Evolutionary conservation across 2,113 vertebrate species (phyloP).

Genomic region (Tupaia chinensis): DNA sequence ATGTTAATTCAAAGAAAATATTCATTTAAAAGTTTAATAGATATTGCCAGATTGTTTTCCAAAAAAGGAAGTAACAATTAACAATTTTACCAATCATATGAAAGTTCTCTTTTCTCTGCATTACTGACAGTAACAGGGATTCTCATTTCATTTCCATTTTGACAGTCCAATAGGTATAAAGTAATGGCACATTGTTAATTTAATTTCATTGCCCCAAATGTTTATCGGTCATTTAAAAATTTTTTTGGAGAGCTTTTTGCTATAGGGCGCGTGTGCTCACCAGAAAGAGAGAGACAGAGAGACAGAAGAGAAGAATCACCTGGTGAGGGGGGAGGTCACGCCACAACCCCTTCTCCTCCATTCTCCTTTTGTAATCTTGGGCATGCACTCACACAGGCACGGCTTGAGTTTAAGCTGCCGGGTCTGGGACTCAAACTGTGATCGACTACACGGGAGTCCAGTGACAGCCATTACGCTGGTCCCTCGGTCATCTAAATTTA

Average conservation of each 20-base stretch:
- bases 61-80: conserved; percentile 56
- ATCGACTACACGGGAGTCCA: too few relatives aligned
- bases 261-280: too few relatives aligned
- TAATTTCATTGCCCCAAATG: conserved; percentile 3
- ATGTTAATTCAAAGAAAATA: conserved; percentile 53
- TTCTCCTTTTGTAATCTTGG: too few relatives aligned
- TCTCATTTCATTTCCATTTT: conserved; percentile 52
- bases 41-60: conserved; percentile 57
- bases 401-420: too few relatives aligned
- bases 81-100: not conserved
- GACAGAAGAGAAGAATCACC: too few relatives aligned
- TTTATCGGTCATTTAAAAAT: not conserved
- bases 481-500: not conserved
- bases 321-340: too few relatives aligned
- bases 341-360: too few relatives aligned
- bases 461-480: too few relatives aligned
- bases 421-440: too few relatives aligned
- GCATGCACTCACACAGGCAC: too few relatives aligned
- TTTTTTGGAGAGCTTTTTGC: too few relatives aligned
- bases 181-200: conserved; percentile 29
- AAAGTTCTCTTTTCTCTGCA: conserved; percentile 24
- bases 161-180: not conserved
- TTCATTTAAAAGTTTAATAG: conserved; percentile 38
- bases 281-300: too few relatives aligned
- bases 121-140: not conserved